phyloP scores from a whole-genome alignment of 1,140 invertebrate species.

The Drosophila triauraria region DNA sequence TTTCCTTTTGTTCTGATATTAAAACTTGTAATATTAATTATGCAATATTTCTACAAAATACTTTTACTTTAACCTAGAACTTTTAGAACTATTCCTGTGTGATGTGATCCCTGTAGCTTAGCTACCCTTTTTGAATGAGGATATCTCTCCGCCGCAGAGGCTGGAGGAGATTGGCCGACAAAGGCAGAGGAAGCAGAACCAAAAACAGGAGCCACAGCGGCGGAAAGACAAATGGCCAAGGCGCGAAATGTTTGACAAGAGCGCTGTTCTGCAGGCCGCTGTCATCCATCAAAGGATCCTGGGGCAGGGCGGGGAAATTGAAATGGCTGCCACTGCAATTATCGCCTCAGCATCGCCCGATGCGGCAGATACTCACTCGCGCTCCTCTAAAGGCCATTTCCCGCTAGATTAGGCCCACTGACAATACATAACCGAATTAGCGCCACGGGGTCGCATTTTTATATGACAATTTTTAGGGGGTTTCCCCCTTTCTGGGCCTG shows the following conservation, averaged over 20 bases:
- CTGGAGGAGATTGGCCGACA: constrained; percentile 4
- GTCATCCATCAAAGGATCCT: constrained; percentile 68
- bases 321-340: constrained; percentile 79
- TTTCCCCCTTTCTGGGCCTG: constrained; percentile 9
- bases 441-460: constrained; percentile 59
- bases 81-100: too few relatives aligned
- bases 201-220: constrained; percentile 4
- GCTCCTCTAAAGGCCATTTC: constrained; percentile 37
- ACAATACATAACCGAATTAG: constrained; percentile 80
- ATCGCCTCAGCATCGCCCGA: constrained; percentile 53
- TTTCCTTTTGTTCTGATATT: too few relatives aligned
- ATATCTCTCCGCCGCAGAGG: background rate
- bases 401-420: constrained; percentile 73
- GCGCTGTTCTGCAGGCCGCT: constrained; percentile 31
- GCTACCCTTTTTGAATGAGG: constrained; percentile 4
- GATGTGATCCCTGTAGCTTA: background rate
- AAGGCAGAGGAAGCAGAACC: background rate
- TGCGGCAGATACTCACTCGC: constrained; percentile 1
- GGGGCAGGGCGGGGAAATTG: constrained; percentile 59
- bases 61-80: too few relatives aligned
- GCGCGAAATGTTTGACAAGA: constrained; percentile 77
- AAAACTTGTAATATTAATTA: too few relatives aligned
- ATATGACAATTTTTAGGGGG: constrained; percentile 39
- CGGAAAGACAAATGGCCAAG: constrained; percentile 76
- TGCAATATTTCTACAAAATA: too few relatives aligned